These are phyloP conservation scores for Cydia splendana DNA, from an alignment of 1,140 invertebrate genomes.

Conservation along the genomic window DNA sequence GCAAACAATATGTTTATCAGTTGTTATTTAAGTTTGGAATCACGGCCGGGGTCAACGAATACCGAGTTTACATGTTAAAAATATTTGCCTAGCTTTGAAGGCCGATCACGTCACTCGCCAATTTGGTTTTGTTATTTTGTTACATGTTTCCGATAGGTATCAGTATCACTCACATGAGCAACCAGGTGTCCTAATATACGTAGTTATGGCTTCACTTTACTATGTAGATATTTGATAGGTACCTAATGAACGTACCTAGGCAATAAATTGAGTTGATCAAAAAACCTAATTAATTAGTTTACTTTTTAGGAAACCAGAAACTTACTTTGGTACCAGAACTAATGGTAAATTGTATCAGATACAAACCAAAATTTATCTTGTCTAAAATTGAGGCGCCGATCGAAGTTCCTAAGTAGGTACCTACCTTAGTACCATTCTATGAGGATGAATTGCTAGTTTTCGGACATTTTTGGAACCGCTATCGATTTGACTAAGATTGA, in stretches of 20 bases:
- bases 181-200: not conserved
- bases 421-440: no score
- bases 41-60: slow-evolving; percentile 45
- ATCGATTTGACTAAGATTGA: no score
- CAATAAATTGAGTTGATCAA: no score
- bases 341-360: no score
- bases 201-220: not conserved
- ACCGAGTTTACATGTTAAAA: slow-evolving; percentile 42
- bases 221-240: not conserved
- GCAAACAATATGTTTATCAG: slow-evolving; percentile 13
- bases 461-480: no score
- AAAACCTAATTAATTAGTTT: no score
- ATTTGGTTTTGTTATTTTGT: slow-evolving; percentile 26
- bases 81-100: slow-evolving; percentile 47
- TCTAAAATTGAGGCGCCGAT: no score
- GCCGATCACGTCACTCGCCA: slow-evolving; percentile 44
- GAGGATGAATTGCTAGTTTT: no score
- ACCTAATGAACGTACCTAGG: not conserved
- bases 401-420: no score
- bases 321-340: no score
- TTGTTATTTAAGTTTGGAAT: slow-evolving; percentile 45
- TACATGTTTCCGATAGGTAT: not conserved
- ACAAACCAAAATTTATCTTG: no score
- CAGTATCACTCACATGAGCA: not conserved
- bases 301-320: no score